Percentiles rank a stretch among this genome's conserved stretches.
These are phyloP conservation scores for Drosophila yakuba DNA, from an alignment of 1,140 invertebrate species.

Conservation along the genomic window DNA sequence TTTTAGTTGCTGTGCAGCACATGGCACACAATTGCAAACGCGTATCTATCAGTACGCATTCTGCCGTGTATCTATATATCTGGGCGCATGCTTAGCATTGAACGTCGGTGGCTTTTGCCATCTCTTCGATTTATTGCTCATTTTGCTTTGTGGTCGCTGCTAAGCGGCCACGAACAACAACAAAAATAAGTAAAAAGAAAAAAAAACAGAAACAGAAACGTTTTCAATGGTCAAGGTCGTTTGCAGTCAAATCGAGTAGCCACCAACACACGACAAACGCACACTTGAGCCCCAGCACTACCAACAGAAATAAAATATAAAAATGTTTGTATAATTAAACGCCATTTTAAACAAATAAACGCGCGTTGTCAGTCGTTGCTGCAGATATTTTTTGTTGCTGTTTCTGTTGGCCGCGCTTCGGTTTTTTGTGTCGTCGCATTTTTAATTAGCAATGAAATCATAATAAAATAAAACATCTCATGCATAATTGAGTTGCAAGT, in stretches of 20 bases:
- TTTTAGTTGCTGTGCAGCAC: not conserved
- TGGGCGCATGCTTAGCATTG: slow-evolving; percentile 38
- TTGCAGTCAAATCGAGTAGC: slow-evolving; percentile 72
- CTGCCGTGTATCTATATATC: slow-evolving; percentile 37
- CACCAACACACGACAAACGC: slow-evolving; percentile 10
- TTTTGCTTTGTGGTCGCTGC: slow-evolving; percentile 70
- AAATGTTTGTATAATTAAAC: slow-evolving; percentile 80
- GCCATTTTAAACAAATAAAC: slow-evolving; percentile 78
- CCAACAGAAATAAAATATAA: slow-evolving; percentile 29
- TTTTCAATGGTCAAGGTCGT: slow-evolving; percentile 82
- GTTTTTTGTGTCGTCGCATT: slow-evolving; percentile 61
- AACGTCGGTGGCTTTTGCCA: slow-evolving; percentile 50
- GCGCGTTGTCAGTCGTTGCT: slow-evolving; percentile 31
- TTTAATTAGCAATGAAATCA: slow-evolving; percentile 79
- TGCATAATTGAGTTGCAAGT: slow-evolving; percentile 71
- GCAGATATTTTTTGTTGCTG: slow-evolving; percentile 36
- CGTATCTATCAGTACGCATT: slow-evolving; percentile 57
- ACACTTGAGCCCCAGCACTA: slow-evolving; percentile 29
- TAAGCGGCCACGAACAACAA: slow-evolving; percentile 35
- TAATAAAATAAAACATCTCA: slow-evolving; percentile 64
- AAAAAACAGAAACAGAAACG: slow-evolving; percentile 29
- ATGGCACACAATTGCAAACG: slow-evolving; percentile 34
- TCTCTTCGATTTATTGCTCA: slow-evolving; percentile 76
- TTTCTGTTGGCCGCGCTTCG: slow-evolving; percentile 31
- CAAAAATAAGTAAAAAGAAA: slow-evolving; percentile 15